Percentiles rank a stretch among this genome's conserved stretches.
These are phyloP conservation scores for Leptestheria dahalacensis DNA, from an alignment of 1,140 invertebrate species.

Conservation along the genomic window DNA sequence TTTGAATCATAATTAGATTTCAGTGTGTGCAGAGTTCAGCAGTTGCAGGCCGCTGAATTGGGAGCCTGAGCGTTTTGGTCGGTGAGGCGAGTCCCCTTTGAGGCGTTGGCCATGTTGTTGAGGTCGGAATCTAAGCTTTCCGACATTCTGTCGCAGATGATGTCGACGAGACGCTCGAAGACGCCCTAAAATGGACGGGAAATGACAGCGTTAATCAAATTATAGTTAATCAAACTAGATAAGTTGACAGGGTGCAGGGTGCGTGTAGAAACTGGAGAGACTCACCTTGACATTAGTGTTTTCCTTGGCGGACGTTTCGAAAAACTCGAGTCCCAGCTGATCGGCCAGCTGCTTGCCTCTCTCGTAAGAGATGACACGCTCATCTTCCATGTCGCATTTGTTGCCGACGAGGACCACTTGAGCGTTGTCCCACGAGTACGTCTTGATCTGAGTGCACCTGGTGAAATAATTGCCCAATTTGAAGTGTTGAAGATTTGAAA, in stretches of 20 bases:
- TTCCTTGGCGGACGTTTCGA: conserved; percentile 98
- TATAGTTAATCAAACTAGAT: too few relatives aligned
- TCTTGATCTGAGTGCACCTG: conserved; percentile 99
- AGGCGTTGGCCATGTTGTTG: conserved; percentile 62
- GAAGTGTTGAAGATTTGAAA: too few relatives aligned
- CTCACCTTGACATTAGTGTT: conserved; percentile 95
- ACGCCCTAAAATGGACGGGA: too few relatives aligned
- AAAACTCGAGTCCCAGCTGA: conserved; percentile 95
- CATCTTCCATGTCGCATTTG: conserved; percentile 99
- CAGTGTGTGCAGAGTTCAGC: background rate
- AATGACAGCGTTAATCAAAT: too few relatives aligned
- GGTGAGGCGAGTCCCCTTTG: conserved; percentile 52
- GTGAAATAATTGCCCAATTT: too few relatives aligned
- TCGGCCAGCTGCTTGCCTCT: conserved; percentile 94
- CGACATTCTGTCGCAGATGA: conserved; percentile 99
- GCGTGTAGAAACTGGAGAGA: too few relatives aligned
- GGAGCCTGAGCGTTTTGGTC: conserved; percentile 34
- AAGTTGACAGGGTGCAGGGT: too few relatives aligned
- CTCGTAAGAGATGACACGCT: conserved; percentile 92
- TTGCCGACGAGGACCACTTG: conserved; percentile 99
- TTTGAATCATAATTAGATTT: too few relatives aligned
- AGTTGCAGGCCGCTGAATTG: conserved; percentile 12
- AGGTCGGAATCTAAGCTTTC: conserved; percentile 93
- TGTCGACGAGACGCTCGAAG: conserved; percentile 94
- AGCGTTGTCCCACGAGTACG: conserved; percentile 99